Percentiles rank a stretch among this genome's conserved stretches.
phyloP scores from a whole-genome alignment of 2,113 vertebrate genomes.

The Phasianus colchicus region DNA sequence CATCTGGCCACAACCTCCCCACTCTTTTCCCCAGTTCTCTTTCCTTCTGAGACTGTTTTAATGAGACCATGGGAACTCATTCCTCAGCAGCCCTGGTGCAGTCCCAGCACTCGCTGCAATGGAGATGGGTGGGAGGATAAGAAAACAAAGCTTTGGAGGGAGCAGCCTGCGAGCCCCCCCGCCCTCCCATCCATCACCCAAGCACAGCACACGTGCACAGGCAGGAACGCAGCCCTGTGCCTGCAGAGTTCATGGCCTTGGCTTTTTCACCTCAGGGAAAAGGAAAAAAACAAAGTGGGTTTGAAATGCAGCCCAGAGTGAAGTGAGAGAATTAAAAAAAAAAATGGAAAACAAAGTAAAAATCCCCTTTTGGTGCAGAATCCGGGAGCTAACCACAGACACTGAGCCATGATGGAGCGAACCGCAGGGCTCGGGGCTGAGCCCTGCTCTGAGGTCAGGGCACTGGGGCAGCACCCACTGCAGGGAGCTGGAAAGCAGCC shows the following conservation, averaged over 20 bases:
- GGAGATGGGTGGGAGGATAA: slow-evolving; percentile 23
- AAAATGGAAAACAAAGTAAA: background rate
- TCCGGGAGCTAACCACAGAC: background rate
- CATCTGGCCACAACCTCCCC: background rate
- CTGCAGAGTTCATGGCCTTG: background rate
- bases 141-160: slow-evolving; percentile 1
- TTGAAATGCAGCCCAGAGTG: background rate
- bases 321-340: background rate
- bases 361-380: background rate
- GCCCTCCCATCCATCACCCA: background rate
- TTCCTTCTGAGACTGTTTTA: background rate
- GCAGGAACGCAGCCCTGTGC: background rate
- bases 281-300: background rate
- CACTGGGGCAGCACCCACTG: accelerated
- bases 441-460: background rate
- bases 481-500: background rate
- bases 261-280: slow-evolving; percentile 4
- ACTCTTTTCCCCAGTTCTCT: background rate
- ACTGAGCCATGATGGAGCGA: background rate
- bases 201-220: background rate
- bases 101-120: background rate
- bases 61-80: background rate
- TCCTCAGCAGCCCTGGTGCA: background rate
- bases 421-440: accelerated
- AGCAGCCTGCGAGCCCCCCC: background rate